A percentile compares a stretch with the other conserved stretches of the same genome.
These are phyloP conservation scores for Epistrophella euchroma DNA, from an alignment of 2,888 invertebrate species.

Conservation along the genomic window DNA sequence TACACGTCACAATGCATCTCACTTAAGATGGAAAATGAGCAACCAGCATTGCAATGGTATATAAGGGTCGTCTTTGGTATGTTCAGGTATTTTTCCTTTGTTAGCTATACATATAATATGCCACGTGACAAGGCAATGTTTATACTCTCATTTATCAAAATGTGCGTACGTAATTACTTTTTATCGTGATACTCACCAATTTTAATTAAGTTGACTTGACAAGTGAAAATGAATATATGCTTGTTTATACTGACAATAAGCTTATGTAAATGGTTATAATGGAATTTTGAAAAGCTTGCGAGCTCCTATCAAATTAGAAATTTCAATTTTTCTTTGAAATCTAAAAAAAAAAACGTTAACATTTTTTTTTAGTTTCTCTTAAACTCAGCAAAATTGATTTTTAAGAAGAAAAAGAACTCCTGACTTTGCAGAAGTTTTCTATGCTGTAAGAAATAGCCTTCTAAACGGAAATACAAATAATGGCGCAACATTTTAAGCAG, in stretches of 20 bases:
- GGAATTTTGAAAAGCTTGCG: background rate
- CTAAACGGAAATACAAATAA: too few species aligned
- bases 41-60: background rate
- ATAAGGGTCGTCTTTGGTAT: background rate
- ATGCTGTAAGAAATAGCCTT: too few species aligned
- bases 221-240: constrained; percentile 53
- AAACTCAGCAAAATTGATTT: too few species aligned
- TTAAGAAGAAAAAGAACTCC: too few species aligned
- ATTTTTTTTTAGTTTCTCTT: too few species aligned
- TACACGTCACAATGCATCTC: constrained; percentile 8
- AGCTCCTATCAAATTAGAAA: background rate
- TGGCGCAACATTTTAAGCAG: too few species aligned
- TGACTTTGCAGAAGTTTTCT: too few species aligned
- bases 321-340: too few species aligned
- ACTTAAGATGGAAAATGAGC: constrained; percentile 19
- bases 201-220: constrained; percentile 67
- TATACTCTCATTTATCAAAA: constrained; percentile 8
- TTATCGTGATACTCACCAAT: constrained; percentile 53
- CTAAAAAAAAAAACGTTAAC: too few species aligned
- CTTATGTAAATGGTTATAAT: background rate
- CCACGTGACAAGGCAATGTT: constrained; percentile 25
- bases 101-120: background rate
- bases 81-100: background rate
- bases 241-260: background rate
- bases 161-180: constrained; percentile 64